phyloP scores from a whole-genome alignment of 2,888 invertebrate genomes.

The Falcaria lacertinaria region DNA sequence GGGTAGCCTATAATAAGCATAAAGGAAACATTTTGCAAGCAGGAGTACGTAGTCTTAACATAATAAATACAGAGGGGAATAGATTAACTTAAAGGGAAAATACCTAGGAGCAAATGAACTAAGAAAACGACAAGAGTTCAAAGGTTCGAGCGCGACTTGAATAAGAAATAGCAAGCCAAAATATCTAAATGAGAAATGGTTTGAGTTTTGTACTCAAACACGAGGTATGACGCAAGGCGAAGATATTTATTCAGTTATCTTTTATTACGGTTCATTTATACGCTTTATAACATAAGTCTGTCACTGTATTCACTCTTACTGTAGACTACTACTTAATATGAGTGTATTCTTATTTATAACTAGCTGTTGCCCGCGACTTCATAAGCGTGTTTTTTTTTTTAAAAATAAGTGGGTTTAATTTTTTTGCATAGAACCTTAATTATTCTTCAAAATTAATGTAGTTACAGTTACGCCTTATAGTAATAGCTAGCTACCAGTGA shows the following conservation, averaged over 20 bases:
- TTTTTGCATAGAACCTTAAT: no score
- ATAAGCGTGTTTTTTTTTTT: no score
- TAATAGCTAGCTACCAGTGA: no score
- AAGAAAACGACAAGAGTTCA: constrained; percentile 20
- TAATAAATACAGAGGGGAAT: constrained; percentile 16
- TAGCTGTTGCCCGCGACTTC: no score
- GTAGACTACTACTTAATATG: no score
- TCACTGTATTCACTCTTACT: not conserved
- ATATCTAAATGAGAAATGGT: constrained; percentile 24
- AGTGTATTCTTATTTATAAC: no score
- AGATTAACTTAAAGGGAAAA: constrained; percentile 18
- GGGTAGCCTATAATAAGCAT: not conserved
- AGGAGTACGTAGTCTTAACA: not conserved
- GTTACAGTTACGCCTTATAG: no score
- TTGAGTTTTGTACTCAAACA: constrained; percentile 12
- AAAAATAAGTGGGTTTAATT: no score
- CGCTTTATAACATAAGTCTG: constrained; percentile 17
- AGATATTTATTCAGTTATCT: constrained; percentile 18
- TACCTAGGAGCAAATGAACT: constrained; percentile 19
- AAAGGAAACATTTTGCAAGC: not conserved
- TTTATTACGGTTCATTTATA: constrained; percentile 11
- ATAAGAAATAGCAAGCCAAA: constrained; percentile 21
- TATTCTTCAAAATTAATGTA: no score
- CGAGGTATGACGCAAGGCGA: constrained; percentile 11
- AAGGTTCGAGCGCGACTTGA: constrained; percentile 15